A percentile compares a stretch with the other conserved stretches of the same genome.
Evolutionary conservation across 2,113 vertebrate species (phyloP).

Genomic region (Podarcis muralis): DNA sequence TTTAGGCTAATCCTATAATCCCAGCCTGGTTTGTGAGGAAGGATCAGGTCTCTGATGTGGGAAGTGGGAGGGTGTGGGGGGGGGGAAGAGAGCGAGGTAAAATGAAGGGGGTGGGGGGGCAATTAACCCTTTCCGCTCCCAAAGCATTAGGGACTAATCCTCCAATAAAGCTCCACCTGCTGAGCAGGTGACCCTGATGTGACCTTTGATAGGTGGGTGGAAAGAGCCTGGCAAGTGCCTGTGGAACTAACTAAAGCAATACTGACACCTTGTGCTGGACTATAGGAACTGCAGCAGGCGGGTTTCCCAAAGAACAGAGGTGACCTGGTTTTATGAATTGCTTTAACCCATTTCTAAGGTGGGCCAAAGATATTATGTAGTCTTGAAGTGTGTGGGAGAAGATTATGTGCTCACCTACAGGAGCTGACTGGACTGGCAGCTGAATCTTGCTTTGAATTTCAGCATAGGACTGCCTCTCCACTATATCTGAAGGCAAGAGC

Average conservation of each 20-base stretch:
- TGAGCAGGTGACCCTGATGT: conserved; percentile 2
- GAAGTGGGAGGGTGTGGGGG: too few relatives aligned
- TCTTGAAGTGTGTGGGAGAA: too few relatives aligned
- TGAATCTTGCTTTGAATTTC: not conserved
- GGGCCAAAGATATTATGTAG: too few relatives aligned
- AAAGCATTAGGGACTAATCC: not conserved
- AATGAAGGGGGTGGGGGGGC: not conserved
- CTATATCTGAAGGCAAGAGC: not conserved
- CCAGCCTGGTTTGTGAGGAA: not conserved
- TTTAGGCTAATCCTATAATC: conserved; percentile 28
- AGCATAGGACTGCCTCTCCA: not conserved
- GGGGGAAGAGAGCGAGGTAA: not conserved
- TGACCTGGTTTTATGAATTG: not conserved
- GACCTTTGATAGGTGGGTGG: not conserved
- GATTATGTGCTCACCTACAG: not conserved
- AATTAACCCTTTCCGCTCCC: not conserved
- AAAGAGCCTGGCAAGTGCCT: not conserved
- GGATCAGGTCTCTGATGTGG: not conserved
- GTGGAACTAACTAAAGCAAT: not conserved
- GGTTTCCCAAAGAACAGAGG: not conserved
- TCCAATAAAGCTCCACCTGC: not conserved
- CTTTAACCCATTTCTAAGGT: not conserved
- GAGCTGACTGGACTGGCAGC: not conserved
- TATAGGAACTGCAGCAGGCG: not conserved
- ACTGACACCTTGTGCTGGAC: conserved; percentile 6